Base-by-base conservation (phyloP, 2,888 invertebrate genomes). In the Apamea epomidion region DNA sequence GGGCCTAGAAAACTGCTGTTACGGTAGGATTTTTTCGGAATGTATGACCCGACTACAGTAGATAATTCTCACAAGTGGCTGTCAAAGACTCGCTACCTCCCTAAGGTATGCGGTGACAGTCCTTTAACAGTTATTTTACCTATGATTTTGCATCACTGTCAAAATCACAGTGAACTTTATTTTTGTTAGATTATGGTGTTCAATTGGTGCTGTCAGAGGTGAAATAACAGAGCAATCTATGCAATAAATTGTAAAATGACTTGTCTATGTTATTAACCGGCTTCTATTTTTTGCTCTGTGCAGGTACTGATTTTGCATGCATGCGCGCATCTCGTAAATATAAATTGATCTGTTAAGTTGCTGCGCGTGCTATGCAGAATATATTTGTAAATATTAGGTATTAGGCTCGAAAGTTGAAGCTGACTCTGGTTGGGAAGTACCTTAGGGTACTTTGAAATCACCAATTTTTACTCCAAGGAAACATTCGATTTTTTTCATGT, bases 251-350 rank as follows among this genome's bases (percentile, higher is more conserved):
- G 51, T 2, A 25, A 54, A 54, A 10, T 18, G 8, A 25, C 32
- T 37, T 74, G 32, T 74, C 16, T 37, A 71, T 71, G n/a, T 48
- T 25, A 48, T 48, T 48, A 48, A 48, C 12, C 12, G 4, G 18
- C 18, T 48, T 69, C 25, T 70, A n/a, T 74, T 71, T 74, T 71
- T 14, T 70, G 69, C 29, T 51, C 8, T 32, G 32, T 69, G 45
- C 12, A 29, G 6, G 6, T 45, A 21, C 69, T 45, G 29, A 42
- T 48, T 69, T 29, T 48, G 29, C n/a, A n/a, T 51, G 8, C 42
- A 42, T n/a, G 42, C 29, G 29, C 29, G 29, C 62, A 29, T 62
- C 42, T 42, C 42, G 37, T 37, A 69, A 51, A 70, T 68, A n/a
- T 48, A 71, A 72, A 37, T 72, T n/a, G n/a, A 37, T 51, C 1